phyloP scores from a whole-genome alignment of 2,797 vertebrate genomes.

The Lateolabrax maculatus region DNA sequence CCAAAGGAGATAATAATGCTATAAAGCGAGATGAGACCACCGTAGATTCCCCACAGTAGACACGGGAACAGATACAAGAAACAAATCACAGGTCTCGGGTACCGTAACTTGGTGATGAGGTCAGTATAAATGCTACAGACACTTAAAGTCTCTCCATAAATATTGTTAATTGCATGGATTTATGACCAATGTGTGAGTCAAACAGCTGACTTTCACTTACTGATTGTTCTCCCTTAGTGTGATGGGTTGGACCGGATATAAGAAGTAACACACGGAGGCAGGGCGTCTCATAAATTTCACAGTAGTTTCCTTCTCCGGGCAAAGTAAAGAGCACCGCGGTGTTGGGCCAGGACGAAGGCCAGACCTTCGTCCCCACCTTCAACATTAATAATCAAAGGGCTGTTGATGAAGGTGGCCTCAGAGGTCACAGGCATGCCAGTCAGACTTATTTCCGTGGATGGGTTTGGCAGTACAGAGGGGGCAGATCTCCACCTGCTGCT shows the following conservation, averaged over 20 bases:
- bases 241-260: constrained; percentile 19
- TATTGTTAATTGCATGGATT: background rate
- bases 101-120: background rate
- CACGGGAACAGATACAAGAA: background rate
- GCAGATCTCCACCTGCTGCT: constrained; percentile 63
- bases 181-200: background rate
- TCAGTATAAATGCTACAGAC: background rate
- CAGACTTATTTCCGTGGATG: constrained; percentile 26
- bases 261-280: constrained; percentile 38
- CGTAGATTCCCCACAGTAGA: constrained; percentile 15
- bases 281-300: constrained; percentile 68
- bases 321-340: constrained; percentile 50
- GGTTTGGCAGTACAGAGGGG: background rate
- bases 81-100: background rate
- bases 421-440: constrained; percentile 65
- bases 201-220: constrained; percentile 4
- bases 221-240: background rate
- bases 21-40: constrained; percentile 3
- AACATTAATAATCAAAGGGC: constrained; percentile 78
- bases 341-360: constrained; percentile 44
- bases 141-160: background rate
- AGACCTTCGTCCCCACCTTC: constrained; percentile 45
- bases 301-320: constrained; percentile 47
- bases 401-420: constrained; percentile 60
- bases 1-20: constrained; percentile 8